Base-by-base conservation (phyloP, 2,888 invertebrate species). In the Athripsodes cinereus region DNA sequence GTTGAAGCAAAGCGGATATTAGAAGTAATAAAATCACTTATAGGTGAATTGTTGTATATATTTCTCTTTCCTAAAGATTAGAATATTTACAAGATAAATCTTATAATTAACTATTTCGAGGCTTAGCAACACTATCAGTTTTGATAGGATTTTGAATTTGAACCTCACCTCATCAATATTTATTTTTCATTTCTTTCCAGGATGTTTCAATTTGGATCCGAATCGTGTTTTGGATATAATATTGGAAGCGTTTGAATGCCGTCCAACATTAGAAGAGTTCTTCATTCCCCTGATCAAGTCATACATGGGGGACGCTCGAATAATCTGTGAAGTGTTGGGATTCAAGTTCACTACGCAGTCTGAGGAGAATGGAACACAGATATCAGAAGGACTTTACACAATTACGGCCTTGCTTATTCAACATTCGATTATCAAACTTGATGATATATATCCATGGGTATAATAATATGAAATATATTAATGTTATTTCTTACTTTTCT, bases 141-240 rank as follows among this genome's bases (percentile, higher is more conserved):
- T n/a, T n/a, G n/a, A n/a, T n/a, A n/a, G n/a, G n/a, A n/a, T n/a
- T n/a, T n/a, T n/a, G n/a, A n/a, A n/a, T n/a, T n/a, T n/a, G n/a
- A n/a, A n/a, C n/a, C n/a, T n/a, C n/a, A n/a, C n/a, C n/a, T n/a
- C n/a, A n/a, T 26, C 5, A 26, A 10, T 26, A 26, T 26, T 26
- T 26, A 26, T 6, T 26, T 26, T 3, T 40, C 40, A 5, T 40
- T 5, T 13, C 11, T 40, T 79, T 78, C 49, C 72, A 93, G 97
- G 99, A 69, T 97, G 96, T 73, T 99, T 99, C 72, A 98, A 98
- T 78, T 83, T 99, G 71, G 99, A 99, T 76, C 99, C 99, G 2
- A 99, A 99, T 74, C 82, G 98, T 69, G 96, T 97, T 13, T 77
- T 98, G 64, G 99, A 99, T 71, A 87, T 98, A 62, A 90, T 99